A percentile compares a stretch with the other conserved stretches of the same genome.
These are phyloP conservation scores for Mesembrinibis cayennensis DNA, from an alignment of 2,113 vertebrate genomes.

Conservation along the genomic window DNA sequence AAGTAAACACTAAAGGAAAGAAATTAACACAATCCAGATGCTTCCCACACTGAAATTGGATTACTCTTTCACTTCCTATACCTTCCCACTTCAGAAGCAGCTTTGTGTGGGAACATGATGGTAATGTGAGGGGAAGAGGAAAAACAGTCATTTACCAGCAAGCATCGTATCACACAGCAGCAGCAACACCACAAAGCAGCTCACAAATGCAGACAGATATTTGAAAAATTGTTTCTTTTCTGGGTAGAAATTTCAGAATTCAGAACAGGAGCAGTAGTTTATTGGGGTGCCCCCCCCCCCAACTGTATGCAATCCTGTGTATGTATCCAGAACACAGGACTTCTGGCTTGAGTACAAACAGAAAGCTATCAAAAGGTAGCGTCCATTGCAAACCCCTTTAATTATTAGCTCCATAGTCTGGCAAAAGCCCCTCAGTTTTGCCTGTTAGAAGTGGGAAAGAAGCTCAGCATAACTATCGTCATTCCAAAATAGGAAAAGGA, in stretches of 20 bases:
- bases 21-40: background rate
- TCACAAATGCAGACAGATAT: background rate
- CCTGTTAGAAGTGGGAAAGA: background rate
- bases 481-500: background rate
- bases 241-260: background rate
- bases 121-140: background rate
- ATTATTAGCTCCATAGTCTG: background rate
- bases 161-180: background rate
- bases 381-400: background rate
- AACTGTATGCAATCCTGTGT: background rate
- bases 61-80: background rate
- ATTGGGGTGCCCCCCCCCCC: background rate
- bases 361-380: background rate
- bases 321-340: background rate
- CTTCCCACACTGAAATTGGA: background rate
- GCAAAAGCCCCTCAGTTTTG: background rate
- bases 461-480: background rate
- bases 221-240: background rate
- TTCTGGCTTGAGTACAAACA: background rate
- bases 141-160: background rate
- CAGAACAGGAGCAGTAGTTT: background rate
- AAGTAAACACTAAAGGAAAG: background rate
- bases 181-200: background rate
- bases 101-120: background rate
- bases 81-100: background rate